Base-by-base conservation (phyloP, 2,888 invertebrate species). In the Coenonympha glycerion region DNA sequence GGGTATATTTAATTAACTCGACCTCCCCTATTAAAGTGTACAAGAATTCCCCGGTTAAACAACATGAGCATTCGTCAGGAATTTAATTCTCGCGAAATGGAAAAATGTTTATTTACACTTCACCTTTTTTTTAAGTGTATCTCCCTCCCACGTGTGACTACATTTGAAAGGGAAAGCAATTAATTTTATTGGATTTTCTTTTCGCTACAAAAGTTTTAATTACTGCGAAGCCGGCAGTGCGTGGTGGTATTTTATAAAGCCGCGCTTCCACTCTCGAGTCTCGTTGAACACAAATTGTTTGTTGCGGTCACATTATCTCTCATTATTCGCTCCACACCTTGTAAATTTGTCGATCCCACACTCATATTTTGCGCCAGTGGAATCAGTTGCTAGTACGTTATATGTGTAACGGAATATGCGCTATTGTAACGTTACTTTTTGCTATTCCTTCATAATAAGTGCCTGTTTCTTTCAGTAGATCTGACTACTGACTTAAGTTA, bases 11-110 rank as follows among this genome's bases (percentile, higher is more conserved):
- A 86, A 85, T 87, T 85, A 86, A 84, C 84, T 78, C 79, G 58
- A 74, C 73, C 77, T 76, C 78, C 82, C 78, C 74, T 69, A 73
- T 77, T 76, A 73, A 79, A 80, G 71, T 79, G 81, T 77, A 82
- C 81, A 83, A 83, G 84, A 83, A 84, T 84, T 81, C 81, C 79
- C 82, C 74, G 72, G 78, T 78, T 79, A 79, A 81, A 81, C 84
- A 81, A 80, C 83, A 85, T 86, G 82, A 81, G 75, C 79, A 78
- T 81, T 79, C 80, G 79, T 71, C 70, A 76, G 77, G 78, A 85
- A 81, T 85, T 80, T 80, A 78, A 84, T 82, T 79, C 76, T 70
- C 63, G 66, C 71, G 57, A 72, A 76, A 72, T 65, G 67, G 52
- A 68, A 71, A 79, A 80, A 79, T 75, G 77, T 76, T 76, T 78